These are phyloP conservation scores for Garrulus glandarius DNA, from an alignment of 2,797 vertebrate genomes.

Conservation along the genomic window DNA sequence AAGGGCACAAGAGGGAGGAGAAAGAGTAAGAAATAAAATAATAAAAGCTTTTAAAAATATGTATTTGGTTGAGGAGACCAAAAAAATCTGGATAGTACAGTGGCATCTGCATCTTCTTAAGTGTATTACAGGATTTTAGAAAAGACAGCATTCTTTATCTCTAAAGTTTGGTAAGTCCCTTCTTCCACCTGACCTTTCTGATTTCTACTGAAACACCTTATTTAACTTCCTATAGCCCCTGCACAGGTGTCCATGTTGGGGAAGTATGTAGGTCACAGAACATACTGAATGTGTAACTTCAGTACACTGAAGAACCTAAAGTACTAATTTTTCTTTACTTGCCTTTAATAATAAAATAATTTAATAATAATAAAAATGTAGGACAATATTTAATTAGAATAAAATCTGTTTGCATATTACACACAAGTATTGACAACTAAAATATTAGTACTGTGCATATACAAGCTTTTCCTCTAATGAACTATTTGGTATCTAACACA, in stretches of 20 bases:
- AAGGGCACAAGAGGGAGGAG: not conserved
- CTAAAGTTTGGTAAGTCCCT: not conserved
- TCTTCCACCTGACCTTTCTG: not conserved
- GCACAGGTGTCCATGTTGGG: not conserved
- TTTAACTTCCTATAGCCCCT: not conserved
- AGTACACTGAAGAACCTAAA: not conserved
- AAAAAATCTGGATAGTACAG: not conserved
- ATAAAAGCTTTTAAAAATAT: not conserved
- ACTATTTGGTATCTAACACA: not conserved
- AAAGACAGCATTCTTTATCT: not conserved
- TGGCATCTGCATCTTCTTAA: not conserved
- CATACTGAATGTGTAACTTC: not conserved
- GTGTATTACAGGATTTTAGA: not conserved
- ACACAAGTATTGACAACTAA: not conserved
- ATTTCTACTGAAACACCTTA: not conserved
- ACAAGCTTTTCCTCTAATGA: not conserved
- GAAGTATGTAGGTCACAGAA: not conserved
- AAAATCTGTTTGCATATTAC: not conserved
- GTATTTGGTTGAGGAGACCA: not conserved
- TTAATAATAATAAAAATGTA: not conserved
- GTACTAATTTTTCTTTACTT: not conserved
- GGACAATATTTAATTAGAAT: not conserved
- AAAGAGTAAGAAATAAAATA: not conserved
- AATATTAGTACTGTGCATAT: not conserved
- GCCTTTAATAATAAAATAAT: not conserved